Base-by-base conservation (phyloP, 1,140 invertebrate species). In the Odontomachus brunneus region DNA sequence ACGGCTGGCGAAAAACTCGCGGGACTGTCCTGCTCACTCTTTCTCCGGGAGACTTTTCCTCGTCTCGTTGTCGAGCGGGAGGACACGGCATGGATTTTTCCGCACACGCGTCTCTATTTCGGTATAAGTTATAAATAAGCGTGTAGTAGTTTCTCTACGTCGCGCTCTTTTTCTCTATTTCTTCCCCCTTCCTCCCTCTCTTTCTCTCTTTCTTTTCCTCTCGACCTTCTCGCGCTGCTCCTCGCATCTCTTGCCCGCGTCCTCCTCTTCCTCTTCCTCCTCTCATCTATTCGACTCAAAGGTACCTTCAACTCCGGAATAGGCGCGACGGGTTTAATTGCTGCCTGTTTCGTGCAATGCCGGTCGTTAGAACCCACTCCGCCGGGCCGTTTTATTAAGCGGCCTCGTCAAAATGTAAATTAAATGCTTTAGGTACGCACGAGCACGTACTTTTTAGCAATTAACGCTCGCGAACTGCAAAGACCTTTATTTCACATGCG, bases 31-130 rank as follows among this genome's bases (percentile, higher is more conserved):
- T n/a, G n/a, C n/a, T n/a, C n/a, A n/a, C n/a, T n/a, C n/a, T n/a
- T n/a, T n/a, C n/a, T n/a, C n/a, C n/a, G n/a, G n/a, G 11, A 14
- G 3, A 51, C 19, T 69, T 44, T 11, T 44, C 9, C 0, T 11
- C 11, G 9, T 1, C 2, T 0, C 48, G 26, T 19, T 3, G 7
- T 15, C 29, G 12, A 17, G 29, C 38, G 38, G 11, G 22, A 12
- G 57, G 44, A 44, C n/a, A n/a, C 15, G 82, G 88, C 81, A 78
- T 82, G 38, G 38, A 85, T 91, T 92, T 92, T 92, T 91, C 72
- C 86, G 85, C 89, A 89, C 91, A 90, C 9, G 90, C 84, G 90
- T 92, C 89, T 92, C 84, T 86, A 86, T 86, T 88, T 82, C 60
- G 51, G 74, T 84, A 81, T 81, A 62, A 60, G 86, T 90, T 91